Base-by-base conservation (phyloP, 92 coral and sea anemone species). In the Anthopleura xanthogrammica region DNA sequence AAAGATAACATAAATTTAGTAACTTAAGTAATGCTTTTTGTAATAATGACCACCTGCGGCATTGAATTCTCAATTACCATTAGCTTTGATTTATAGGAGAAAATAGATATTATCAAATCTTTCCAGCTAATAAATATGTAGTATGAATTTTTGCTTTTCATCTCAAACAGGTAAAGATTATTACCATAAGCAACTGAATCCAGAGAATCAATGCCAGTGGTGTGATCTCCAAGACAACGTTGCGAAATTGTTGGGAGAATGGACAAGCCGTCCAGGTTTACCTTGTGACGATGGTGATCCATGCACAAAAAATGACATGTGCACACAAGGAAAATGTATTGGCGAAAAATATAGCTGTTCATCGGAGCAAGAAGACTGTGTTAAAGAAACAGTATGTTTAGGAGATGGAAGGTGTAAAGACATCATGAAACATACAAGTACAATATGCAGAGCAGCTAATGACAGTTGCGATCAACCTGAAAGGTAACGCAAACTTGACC, bases 191-290 rank as follows among this genome's bases (percentile, higher is more conserved):
- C 89, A 83, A 4, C 14, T 90, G 12, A 90, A 92, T 60, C 98
- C 98, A 1, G 80, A 80, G 11, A 92, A 92, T 64, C 91, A 85
- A 81, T 94, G 98, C 66, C 92, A 92, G 89, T 94, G 98, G 98
- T 94, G 98, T 80, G 92, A 92, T 80, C 79, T 92, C 60, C 46
- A 92, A 20, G 94, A 92, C 82, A 81, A 79, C 60, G 14, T 89
- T 8, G 77, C 98, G 50, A 90, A 90, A 50, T 23, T 93, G 22
- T 90, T 76, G 20, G 89, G 95, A 6, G 77, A 87, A 29, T 96
- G 99, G 99, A 86, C 93, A 12, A 92, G 94, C 80, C 93, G 92
- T 19, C 95, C 99, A 14, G 82, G 93, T 16, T 95, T 94, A 20
- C 36, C 97, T 58, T 96, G 99, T 72, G 76, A 96, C 72, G 99